A percentile compares a stretch with the other conserved stretches of the same genome.
These are phyloP conservation scores for Syngnathus rostellatus DNA, from an alignment of 2,797 vertebrate species.

Conservation along the genomic window DNA sequence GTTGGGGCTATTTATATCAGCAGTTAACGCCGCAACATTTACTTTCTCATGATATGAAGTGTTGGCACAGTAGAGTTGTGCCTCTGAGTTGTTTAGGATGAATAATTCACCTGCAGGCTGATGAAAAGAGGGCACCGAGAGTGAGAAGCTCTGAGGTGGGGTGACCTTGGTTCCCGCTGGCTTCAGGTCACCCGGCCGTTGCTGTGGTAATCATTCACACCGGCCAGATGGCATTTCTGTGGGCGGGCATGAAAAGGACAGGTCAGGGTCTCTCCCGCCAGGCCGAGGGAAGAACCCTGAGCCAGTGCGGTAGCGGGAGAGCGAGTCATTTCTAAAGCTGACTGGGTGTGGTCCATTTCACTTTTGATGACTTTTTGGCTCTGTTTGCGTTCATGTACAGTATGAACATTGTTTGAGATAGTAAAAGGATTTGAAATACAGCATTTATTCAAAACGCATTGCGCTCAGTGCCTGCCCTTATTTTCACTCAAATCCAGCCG, in stretches of 20 bases:
- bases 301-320: slow-evolving; percentile 52
- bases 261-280: slow-evolving; percentile 72
- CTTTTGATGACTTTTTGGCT: neutral
- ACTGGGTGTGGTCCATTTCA: slow-evolving; percentile 24
- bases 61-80: slow-evolving; percentile 44
- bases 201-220: slow-evolving; percentile 79
- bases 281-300: slow-evolving; percentile 60
- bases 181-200: slow-evolving; percentile 70
- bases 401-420: neutral
- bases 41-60: slow-evolving; percentile 42
- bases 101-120: slow-evolving; percentile 67
- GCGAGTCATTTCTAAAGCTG: slow-evolving; percentile 10
- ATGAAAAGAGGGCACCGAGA: slow-evolving; percentile 65
- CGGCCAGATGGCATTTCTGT: slow-evolving; percentile 78
- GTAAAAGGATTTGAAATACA: neutral
- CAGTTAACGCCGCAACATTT: slow-evolving; percentile 23
- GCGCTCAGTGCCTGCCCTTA: slow-evolving; percentile 11
- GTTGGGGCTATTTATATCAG: slow-evolving; percentile 27
- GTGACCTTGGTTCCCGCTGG: slow-evolving; percentile 76
- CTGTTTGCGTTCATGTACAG: neutral
- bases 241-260: slow-evolving; percentile 74
- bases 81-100: slow-evolving; percentile 47
- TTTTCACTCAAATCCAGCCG: slow-evolving; percentile 35
- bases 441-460: slow-evolving; percentile 17
- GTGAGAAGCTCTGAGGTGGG: slow-evolving; percentile 62